These are phyloP conservation scores for Apostichopus japonicus DNA, from an alignment of 35 echinoderm and acorn worm genomes.

Conservation along the genomic window DNA sequence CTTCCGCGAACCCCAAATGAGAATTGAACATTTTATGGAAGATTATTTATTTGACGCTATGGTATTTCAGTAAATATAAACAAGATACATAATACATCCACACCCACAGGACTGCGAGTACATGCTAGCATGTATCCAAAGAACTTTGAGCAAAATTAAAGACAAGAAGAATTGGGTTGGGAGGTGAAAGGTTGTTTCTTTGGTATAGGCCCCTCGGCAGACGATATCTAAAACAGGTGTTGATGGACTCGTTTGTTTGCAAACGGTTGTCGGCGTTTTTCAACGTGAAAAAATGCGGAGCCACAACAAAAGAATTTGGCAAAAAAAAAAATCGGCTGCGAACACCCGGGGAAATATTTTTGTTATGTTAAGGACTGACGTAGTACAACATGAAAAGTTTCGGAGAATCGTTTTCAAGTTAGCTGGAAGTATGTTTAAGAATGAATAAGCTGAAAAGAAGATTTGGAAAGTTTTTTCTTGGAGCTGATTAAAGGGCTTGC, in stretches of 20 bases:
- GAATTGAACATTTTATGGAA: background rate
- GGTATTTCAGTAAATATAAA: background rate
- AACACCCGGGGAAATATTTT: too few species aligned
- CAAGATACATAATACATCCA: background rate
- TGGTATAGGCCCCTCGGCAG: background rate
- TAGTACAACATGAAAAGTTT: too few species aligned
- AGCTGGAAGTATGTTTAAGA: too few species aligned
- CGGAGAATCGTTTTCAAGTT: too few species aligned
- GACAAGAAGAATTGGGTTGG: conserved; percentile 3
- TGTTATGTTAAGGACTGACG: too few species aligned
- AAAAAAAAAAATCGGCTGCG: too few species aligned
- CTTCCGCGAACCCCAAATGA: background rate
- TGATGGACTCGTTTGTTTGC: background rate
- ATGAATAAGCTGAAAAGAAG: too few species aligned
- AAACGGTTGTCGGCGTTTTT: background rate
- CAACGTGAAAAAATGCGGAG: background rate
- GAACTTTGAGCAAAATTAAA: background rate
- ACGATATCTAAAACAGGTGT: background rate
- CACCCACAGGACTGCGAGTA: background rate
- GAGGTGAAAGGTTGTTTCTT: conserved; percentile 13
- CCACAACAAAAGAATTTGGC: too few species aligned
- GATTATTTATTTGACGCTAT: background rate
- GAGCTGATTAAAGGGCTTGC: too few species aligned
- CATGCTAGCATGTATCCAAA: background rate
- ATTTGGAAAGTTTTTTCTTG: too few species aligned